phyloP scores from a whole-genome alignment of 2,888 invertebrate genomes.

The Drosophila tripunctata region DNA sequence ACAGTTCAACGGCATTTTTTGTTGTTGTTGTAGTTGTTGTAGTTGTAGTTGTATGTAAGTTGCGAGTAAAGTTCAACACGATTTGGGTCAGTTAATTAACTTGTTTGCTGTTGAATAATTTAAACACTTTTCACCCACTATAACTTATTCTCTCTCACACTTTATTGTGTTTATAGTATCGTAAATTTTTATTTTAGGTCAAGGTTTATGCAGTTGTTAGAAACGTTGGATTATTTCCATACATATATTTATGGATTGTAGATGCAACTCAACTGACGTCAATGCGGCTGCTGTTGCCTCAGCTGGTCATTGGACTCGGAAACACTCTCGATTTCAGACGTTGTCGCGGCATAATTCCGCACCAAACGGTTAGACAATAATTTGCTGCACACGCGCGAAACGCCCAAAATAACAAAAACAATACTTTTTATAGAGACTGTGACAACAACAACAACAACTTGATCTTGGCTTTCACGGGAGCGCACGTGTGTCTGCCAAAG shows the following conservation, averaged over 20 bases:
- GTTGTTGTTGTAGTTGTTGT: not conserved
- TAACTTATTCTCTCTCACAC: not conserved
- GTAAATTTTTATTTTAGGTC: conserved; percentile 48
- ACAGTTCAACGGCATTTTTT: conserved; percentile 47
- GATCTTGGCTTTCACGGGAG: conserved; percentile 49
- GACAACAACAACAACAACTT: conserved; percentile 29
- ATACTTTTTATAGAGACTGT: too few relatives aligned
- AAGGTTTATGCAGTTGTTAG: conserved; percentile 49
- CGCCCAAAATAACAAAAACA: conserved; percentile 27
- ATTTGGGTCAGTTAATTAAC: conserved; percentile 24
- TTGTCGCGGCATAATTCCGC: conserved; percentile 70
- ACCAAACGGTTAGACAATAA: conserved; percentile 33
- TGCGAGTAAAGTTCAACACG: conserved; percentile 3
- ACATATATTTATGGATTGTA: conserved; percentile 22
- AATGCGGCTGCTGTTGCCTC: conserved; percentile 6
- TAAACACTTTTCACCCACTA: conserved; percentile 5
- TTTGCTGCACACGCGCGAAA: conserved; percentile 48
- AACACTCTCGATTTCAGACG: conserved; percentile 62
- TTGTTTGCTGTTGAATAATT: conserved; percentile 18
- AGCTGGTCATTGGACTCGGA: conserved; percentile 72
- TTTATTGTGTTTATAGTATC: conserved; percentile 8
- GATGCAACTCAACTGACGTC: conserved; percentile 14
- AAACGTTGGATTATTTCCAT: conserved; percentile 2
- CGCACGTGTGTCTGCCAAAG: conserved; percentile 11
- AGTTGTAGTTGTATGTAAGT: not conserved